Evolutionary conservation across 2,113 vertebrate species (phyloP).

Genomic region (Lophius piscatorius): DNA sequence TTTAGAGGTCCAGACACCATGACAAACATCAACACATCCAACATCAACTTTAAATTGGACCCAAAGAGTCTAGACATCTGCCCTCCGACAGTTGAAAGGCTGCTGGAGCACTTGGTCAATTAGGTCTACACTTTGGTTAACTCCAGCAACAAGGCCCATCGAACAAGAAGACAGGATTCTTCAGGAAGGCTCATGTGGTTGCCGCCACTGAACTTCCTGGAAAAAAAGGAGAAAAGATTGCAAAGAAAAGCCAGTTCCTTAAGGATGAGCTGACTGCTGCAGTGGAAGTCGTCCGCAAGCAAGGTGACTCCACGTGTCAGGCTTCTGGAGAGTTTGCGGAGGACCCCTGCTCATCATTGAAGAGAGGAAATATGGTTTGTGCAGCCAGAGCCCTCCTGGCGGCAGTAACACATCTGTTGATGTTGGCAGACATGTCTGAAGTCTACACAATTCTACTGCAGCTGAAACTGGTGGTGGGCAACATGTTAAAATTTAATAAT

Average conservation of each 20-base stretch:
- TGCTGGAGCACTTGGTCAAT: conserved; percentile 95
- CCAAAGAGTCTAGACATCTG: conserved; percentile 98
- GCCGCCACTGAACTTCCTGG: conserved; percentile 96
- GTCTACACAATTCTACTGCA: conserved; percentile 98
- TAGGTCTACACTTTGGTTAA: conserved; percentile 98
- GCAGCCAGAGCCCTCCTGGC: conserved; percentile 95
- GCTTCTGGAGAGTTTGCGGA: conserved; percentile 97
- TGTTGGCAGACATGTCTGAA: conserved; percentile 98
- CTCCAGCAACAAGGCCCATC: conserved; percentile 96
- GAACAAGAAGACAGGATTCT: conserved; percentile 98
- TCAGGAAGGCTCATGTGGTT: conserved; percentile 98
- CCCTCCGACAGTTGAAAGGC: conserved; percentile 93
- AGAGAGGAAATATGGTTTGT: conserved; percentile 97
- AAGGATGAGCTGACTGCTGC: conserved; percentile 96
- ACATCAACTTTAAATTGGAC: conserved; percentile 99
- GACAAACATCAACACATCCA: conserved; percentile 90
- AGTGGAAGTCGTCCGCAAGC: conserved; percentile 98
- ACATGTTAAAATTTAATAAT: conserved; percentile 91
- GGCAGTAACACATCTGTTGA: conserved; percentile 94
- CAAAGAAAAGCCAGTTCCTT: conserved; percentile 96
- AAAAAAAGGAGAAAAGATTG: conserved; percentile 99
- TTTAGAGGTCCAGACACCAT: conserved; percentile 79
- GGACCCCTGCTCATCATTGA: conserved; percentile 97
- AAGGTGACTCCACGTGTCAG: conserved; percentile 96
- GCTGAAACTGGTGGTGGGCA: conserved; percentile 97